phyloP scores from a whole-genome alignment of 2,888 invertebrate species.

The Rugalucina vietnamica region DNA sequence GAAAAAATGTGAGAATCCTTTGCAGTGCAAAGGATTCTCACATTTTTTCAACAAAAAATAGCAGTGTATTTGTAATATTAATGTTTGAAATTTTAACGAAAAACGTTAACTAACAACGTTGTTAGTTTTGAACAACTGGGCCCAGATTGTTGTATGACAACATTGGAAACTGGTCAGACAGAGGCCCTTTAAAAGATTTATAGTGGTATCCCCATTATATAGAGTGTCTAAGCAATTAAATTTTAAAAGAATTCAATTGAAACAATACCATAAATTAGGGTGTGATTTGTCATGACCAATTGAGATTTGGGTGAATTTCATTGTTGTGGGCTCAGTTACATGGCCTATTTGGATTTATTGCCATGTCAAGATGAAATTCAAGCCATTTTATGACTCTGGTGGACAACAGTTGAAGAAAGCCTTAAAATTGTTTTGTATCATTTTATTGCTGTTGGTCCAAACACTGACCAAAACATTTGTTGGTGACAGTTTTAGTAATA shows the following conservation, averaged over 20 bases:
- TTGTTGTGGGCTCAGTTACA: conserved; percentile 4
- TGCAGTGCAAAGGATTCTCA: too few relatives aligned
- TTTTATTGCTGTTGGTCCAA: neutral
- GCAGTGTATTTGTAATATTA: too few relatives aligned
- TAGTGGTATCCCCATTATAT: neutral
- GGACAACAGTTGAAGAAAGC: neutral
- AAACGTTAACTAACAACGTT: too few relatives aligned
- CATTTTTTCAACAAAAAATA: too few relatives aligned
- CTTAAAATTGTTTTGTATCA: neutral
- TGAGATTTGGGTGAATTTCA: conserved; percentile 46
- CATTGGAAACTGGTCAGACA: too few relatives aligned
- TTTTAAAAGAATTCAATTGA: conserved; percentile 14
- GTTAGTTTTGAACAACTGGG: too few relatives aligned
- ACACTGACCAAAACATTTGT: neutral
- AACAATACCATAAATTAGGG: conserved; percentile 51
- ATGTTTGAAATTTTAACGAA: too few relatives aligned
- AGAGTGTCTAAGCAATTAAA: conserved; percentile 3
- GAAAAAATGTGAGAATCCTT: too few relatives aligned
- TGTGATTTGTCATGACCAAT: conserved; percentile 60
- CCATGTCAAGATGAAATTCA: neutral
- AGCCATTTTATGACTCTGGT: conserved; percentile 3
- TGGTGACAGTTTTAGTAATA: neutral
- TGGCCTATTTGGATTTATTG: conserved; percentile 1
- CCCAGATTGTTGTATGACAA: too few relatives aligned
- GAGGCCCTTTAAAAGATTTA: too few relatives aligned